Evolutionary conservation across 2,888 invertebrate genomes (phyloP).

Genomic region (Cerceris rybyensis): DNA sequence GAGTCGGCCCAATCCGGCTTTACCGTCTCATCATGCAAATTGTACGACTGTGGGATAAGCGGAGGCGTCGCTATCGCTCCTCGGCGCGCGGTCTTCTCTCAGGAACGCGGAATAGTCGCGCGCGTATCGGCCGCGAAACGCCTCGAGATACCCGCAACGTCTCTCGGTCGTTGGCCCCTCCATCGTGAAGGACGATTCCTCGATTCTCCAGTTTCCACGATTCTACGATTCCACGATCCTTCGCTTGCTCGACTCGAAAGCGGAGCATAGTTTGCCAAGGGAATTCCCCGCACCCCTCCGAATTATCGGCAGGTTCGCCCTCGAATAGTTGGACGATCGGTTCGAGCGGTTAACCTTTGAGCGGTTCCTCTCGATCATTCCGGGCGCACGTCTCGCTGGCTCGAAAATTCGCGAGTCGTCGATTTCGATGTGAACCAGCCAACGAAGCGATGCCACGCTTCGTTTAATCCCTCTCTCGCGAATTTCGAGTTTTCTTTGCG

Average conservation of each 20-base stretch:
- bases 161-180: not conserved
- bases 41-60: conserved; percentile 67
- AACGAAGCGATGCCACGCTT: not conserved
- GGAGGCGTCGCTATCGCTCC: conserved; percentile 47
- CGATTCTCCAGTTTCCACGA: too few species aligned
- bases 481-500: too few species aligned
- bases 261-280: conserved; percentile 54
- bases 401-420: not conserved
- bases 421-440: not conserved
- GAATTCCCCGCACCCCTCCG: conserved; percentile 32
- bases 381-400: not conserved
- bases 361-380: conserved; percentile 14
- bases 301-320: conserved; percentile 38
- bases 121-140: conserved; percentile 28
- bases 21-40: conserved; percentile 73
- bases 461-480: not conserved
- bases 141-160: conserved; percentile 6
- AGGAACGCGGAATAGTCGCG: conserved; percentile 20
- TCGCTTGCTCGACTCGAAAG: conserved; percentile 33
- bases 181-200: too few species aligned
- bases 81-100: conserved; percentile 34
- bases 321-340: conserved; percentile 51
- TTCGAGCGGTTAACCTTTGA: conserved; percentile 26
- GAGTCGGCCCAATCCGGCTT: conserved; percentile 67
- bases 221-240: conserved; percentile 50